A percentile compares a stretch with the other conserved stretches of the same genome.
Evolutionary conservation across 1,140 invertebrate species (phyloP).

Genomic region (Teleopsis dalmanni): DNA sequence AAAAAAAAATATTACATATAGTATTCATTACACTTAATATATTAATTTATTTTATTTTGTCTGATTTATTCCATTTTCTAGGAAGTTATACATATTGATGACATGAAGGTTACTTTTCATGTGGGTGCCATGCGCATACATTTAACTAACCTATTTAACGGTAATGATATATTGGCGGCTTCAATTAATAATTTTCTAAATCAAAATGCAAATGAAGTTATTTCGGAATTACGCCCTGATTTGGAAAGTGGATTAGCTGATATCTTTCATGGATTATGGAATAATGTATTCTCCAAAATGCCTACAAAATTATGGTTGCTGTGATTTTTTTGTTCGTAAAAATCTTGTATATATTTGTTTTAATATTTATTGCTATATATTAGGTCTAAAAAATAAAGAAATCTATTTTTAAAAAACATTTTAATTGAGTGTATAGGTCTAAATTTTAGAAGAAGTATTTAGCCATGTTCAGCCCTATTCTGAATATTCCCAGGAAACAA

Average conservation of each 20-base stretch:
- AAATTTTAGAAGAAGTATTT: too few species aligned
- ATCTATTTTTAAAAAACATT: too few species aligned
- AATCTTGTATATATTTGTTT: slow-evolving; percentile 4
- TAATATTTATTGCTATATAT: slow-evolving; percentile 10
- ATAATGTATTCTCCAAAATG: slow-evolving; percentile 66
- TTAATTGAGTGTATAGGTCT: too few species aligned
- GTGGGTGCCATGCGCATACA: slow-evolving; percentile 49
- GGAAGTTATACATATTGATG: slow-evolving; percentile 47
- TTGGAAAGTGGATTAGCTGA: slow-evolving; percentile 64
- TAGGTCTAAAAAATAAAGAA: too few species aligned
- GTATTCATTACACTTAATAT: neutral
- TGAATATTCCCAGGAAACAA: too few species aligned
- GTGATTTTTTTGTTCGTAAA: slow-evolving; percentile 13
- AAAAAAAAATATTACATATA: slow-evolving; percentile 6
- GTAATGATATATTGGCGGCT: slow-evolving; percentile 47
- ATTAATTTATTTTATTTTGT: neutral
- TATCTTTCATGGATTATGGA: slow-evolving; percentile 69
- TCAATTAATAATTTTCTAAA: slow-evolving; percentile 59
- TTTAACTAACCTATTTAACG: slow-evolving; percentile 50
- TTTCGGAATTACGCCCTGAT: slow-evolving; percentile 74
- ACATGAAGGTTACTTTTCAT: slow-evolving; percentile 52
- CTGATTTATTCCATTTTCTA: slow-evolving; percentile 2
- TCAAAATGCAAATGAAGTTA: slow-evolving; percentile 74
- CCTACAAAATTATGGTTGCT: slow-evolving; percentile 68
- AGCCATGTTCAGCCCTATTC: too few species aligned